Evolutionary conservation across 2,113 vertebrate species (phyloP).

Genomic region (Epinephelus fuscoguttatus): DNA sequence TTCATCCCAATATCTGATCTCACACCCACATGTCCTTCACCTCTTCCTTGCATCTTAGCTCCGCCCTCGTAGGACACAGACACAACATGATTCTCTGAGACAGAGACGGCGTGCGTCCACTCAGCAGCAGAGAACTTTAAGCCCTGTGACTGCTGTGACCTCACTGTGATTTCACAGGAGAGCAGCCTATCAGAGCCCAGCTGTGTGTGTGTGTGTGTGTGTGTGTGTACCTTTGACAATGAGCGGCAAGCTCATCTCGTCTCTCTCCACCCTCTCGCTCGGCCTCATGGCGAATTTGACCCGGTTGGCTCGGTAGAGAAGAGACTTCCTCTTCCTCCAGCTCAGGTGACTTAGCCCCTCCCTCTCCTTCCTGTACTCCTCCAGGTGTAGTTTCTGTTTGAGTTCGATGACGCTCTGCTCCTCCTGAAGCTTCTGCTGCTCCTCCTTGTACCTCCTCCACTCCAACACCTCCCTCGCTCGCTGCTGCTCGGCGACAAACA

Average conservation of each 20-base stretch:
- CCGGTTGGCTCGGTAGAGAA: constrained; percentile 84
- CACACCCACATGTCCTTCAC: too few species aligned
- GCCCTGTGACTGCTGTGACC: too few species aligned
- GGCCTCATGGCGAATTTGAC: constrained; percentile 58
- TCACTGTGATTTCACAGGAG: too few species aligned
- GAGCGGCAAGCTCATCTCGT: constrained; percentile 81
- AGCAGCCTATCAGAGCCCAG: neutral
- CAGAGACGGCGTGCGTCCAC: too few species aligned
- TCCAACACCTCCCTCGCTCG: constrained; percentile 91
- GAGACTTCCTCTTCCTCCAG: constrained; percentile 88
- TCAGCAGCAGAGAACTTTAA: too few species aligned
- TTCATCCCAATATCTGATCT: too few species aligned
- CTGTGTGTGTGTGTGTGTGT: neutral
- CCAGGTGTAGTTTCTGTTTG: constrained; percentile 88
- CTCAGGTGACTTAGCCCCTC: constrained; percentile 83
- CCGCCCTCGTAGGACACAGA: too few species aligned
- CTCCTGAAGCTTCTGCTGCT: constrained; percentile 85
- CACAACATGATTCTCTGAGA: too few species aligned
- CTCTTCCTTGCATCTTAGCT: too few species aligned
- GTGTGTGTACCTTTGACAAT: constrained; percentile 91
- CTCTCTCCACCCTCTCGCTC: constrained; percentile 82
- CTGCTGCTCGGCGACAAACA: constrained; percentile 80
- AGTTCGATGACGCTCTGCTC: constrained; percentile 86
- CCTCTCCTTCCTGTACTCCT: constrained; percentile 83
- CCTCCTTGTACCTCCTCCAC: constrained; percentile 88